Evolutionary conservation across 1,140 invertebrate genomes (phyloP).

Genomic region (Dreissena rostriformis): DNA sequence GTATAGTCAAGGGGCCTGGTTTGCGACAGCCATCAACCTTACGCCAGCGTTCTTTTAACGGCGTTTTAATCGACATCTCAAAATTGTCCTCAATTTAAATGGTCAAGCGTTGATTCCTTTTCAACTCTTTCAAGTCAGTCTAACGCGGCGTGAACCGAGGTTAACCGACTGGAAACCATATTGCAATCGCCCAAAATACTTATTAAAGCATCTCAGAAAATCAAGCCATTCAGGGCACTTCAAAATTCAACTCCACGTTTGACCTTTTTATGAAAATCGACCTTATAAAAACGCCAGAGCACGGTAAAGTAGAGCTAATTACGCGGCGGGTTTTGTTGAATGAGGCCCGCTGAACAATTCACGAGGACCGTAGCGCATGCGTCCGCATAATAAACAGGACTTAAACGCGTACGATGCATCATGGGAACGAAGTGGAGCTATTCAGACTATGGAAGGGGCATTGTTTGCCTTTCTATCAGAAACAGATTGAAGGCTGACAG

Average conservation of each 20-base stretch:
- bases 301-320: constrained; percentile 7
- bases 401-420: neutral
- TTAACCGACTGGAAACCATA: neutral
- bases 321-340: neutral
- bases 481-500: neutral
- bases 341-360: neutral
- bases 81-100: neutral
- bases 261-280: constrained; percentile 5
- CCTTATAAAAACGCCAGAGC: neutral
- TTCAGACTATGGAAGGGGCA: neutral
- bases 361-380: neutral
- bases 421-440: neutral
- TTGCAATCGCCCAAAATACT: neutral
- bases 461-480: neutral
- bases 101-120: neutral
- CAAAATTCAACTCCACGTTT: constrained; percentile 5
- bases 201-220: neutral
- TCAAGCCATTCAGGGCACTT: neutral
- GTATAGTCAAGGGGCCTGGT: neutral
- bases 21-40: neutral
- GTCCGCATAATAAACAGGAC: neutral
- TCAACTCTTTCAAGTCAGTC: too few species aligned
- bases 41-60: neutral
- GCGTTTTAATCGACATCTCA: neutral
- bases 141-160: neutral